Conservation (phyloP, 2,113 vertebrate genomes). For the Xenopus borealis region DNA sequence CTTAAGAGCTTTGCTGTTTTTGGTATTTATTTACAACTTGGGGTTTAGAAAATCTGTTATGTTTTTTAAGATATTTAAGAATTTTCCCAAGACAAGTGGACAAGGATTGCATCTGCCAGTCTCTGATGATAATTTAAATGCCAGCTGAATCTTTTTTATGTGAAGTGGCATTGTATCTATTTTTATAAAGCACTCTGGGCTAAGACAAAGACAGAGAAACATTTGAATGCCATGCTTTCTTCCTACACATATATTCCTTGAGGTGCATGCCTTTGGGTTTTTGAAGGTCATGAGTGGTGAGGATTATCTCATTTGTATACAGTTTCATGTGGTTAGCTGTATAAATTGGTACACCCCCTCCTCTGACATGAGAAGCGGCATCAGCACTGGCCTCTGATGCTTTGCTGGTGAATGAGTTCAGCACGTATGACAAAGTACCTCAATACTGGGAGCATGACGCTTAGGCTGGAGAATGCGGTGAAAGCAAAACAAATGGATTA, state of each 20-base stretch:
- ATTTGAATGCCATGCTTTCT: constrained; percentile 8
- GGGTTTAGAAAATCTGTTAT: too few species aligned
- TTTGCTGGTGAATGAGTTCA: constrained; percentile 18
- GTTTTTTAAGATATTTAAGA: too few species aligned
- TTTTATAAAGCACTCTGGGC: background rate
- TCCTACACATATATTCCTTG: constrained; percentile 24
- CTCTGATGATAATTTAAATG: too few species aligned
- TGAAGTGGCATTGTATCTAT: too few species aligned
- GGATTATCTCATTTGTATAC: constrained; percentile 24
- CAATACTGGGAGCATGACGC: constrained; percentile 53
- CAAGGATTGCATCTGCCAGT: too few species aligned
- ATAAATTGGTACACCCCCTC: constrained; percentile 38
- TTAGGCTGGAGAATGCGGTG: constrained; percentile 54
- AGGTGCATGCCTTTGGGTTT: constrained; percentile 19
- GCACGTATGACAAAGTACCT: constrained; percentile 49
- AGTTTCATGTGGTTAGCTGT: constrained; percentile 1
- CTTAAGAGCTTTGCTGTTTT: too few species aligned
- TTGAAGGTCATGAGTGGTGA: constrained; percentile 34
- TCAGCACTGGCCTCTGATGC: constrained; percentile 20
- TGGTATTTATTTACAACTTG: too few species aligned
- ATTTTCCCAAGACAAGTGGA: too few species aligned
- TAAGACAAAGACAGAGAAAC: background rate
- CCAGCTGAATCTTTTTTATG: too few species aligned
- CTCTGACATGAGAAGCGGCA: constrained; percentile 42
- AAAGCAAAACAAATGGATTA: constrained; percentile 55